Conservation (phyloP, 2,797 vertebrate species). For the Sitta carolinensis region DNA sequence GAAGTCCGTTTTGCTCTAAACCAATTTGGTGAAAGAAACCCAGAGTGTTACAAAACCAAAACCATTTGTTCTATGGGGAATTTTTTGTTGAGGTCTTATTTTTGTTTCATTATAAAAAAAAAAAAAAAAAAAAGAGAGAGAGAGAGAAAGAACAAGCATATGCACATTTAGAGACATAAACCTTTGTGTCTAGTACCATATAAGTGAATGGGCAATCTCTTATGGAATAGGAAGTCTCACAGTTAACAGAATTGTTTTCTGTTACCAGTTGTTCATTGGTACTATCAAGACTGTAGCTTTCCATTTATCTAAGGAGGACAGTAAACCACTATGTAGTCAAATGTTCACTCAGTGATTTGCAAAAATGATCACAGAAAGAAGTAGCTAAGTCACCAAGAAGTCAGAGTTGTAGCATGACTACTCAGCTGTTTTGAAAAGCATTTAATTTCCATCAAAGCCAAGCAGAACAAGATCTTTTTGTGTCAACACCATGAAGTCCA, state of each 20-base stretch:
- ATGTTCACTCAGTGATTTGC: background rate
- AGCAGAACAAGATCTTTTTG: background rate
- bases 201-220: background rate
- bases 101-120: background rate
- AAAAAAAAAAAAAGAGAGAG: no score
- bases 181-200: background rate
- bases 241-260: background rate
- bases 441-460: background rate
- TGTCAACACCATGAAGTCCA: background rate
- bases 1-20: accelerated
- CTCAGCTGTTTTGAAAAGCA: background rate
- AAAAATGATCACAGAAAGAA: background rate
- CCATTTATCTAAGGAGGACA: background rate
- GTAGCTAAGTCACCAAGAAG: background rate
- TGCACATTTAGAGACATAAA: background rate
- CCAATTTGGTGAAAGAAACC: background rate
- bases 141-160: no score
- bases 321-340: background rate
- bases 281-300: background rate
- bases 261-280: background rate
- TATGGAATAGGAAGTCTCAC: background rate
- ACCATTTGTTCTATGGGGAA: background rate
- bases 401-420: background rate
- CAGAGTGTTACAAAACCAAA: background rate
- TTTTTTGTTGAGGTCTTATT: background rate